Conservation (phyloP, 2,888 invertebrate genomes). For the Theodoxus fluviatilis region DNA sequence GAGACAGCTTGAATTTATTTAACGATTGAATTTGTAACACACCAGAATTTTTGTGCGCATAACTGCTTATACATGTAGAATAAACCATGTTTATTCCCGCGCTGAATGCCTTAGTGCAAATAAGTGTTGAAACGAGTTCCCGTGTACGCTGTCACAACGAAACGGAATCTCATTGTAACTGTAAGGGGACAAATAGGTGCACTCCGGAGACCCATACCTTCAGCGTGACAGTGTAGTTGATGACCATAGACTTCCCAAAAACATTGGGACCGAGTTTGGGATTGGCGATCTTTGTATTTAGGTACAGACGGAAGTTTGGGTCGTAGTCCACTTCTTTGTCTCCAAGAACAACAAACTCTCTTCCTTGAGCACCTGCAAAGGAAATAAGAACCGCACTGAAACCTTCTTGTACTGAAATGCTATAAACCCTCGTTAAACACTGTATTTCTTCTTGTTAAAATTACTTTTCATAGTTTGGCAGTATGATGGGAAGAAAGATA, state of each 20-base stretch:
- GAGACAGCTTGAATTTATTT: too few relatives aligned
- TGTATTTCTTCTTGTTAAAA: too few relatives aligned
- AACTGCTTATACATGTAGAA: too few relatives aligned
- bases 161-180: background rate
- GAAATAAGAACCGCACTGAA: too few relatives aligned
- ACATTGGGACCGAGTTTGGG: slow-evolving; percentile 84
- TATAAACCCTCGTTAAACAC: too few relatives aligned
- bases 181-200: background rate
- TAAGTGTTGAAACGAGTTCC: background rate
- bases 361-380: slow-evolving; percentile 72
- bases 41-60: too few relatives aligned
- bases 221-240: slow-evolving; percentile 87
- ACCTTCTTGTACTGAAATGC: too few relatives aligned
- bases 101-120: too few relatives aligned
- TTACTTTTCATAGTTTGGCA: too few relatives aligned
- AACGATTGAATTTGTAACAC: too few relatives aligned
- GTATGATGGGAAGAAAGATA: too few relatives aligned
- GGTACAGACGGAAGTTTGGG: slow-evolving; percentile 82
- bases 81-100: too few relatives aligned
- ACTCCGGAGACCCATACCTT: slow-evolving; percentile 72
- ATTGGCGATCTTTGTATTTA: slow-evolving; percentile 87
- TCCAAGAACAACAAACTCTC: slow-evolving; percentile 80
- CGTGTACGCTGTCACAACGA: background rate
- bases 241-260: slow-evolving; percentile 84
- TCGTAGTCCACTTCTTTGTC: slow-evolving; percentile 89